Base-by-base conservation (phyloP, 2,888 invertebrate species). In the Cephus nigrinus region DNA sequence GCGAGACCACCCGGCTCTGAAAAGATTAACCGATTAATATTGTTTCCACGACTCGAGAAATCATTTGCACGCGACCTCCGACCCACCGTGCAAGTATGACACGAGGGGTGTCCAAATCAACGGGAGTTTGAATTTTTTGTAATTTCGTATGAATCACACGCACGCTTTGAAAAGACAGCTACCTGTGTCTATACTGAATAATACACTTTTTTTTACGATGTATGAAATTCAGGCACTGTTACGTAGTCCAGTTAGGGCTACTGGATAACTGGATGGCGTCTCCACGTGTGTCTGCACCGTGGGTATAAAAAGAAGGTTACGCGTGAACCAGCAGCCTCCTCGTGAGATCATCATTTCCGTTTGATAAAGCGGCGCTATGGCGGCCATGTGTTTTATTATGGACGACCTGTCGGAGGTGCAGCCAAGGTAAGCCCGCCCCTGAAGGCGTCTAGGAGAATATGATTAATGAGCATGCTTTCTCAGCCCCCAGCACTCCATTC, bases 371-470 rank as follows among this genome's bases (percentile, higher is more conserved):
- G 69, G n/a, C 36, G 79, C 79, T 80, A 82, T 78, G 82, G 80
- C 81, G 80, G 84, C 86, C 87, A 87, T 88, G 88, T 88, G 88
- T 89, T 90, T 90, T 89, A 89, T 89, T 90, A 90, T 88, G 87
- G 88, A 87, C 86, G 88, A 86, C 85, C 89, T 89, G 90, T 89
- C 89, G 89, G 87, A 90, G 76, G 68, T 76, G 73, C 72, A 73
- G 76, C 73, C 73, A 31, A 36, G 55, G 74, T 74, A 78, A 79
- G 79, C 80, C 80, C 81, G 78, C 76, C 79, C 76, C 81, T 79
- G 76, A 78, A 79, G 76, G 76, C 79, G 79, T 77, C 77, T n/a
- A 75, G 79, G 76, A 82, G 78, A 79, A 80, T 78, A 83, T 83
- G 82, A 83, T 83, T 82, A 83, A 83, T 78, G 82, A 80, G 81